Base-by-base conservation (phyloP, 2,888 invertebrate genomes). In the Allacma fusca region DNA sequence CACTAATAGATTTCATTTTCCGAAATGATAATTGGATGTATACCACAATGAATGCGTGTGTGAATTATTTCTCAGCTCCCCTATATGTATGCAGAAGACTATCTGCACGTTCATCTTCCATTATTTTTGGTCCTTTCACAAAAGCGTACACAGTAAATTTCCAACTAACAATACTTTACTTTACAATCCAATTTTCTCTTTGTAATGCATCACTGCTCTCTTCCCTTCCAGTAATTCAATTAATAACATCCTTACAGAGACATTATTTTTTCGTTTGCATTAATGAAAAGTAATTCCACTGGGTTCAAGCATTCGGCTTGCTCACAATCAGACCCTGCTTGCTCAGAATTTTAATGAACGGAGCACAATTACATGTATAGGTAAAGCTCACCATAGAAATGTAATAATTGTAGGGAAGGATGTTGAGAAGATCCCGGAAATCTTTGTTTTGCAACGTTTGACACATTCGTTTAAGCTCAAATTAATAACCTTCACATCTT, bases 1-100 rank as follows among this genome's bases (percentile, higher is more conserved):
- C 67, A 75, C 78, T 78, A 78, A 78, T 78, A 76, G 78, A 78
- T 78, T 78, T 78, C 72, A 78, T 78, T 78, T 78, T 78, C 76
- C 68, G 73, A 78, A 78, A 78, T 78, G 78, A 78, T 78, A 78
- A 78, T 78, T 78, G 78, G 78, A 78, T 64, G 78, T 62, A 62
- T 62, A 62, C 62, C 70, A 50, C 78, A 75, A 62, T 62, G 26
- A 71, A 29, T 69, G 23, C n/a, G 23, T 72, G 72, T 28, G 76
- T 76, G 71, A 78, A 78, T 76, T 78, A 78, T 76, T 75, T 75
- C 78, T 75, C 24, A 12, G 24, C 50, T 24, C 57, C 26, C 26
- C 21, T n/a, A 1, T 43, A 21, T 24, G 62, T 16, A 50, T 50
- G n/a, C 7, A 2, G 16, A 50, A 4, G 19, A 2, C 19, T 62